Evolutionary conservation across 2,797 vertebrate genomes (phyloP).

Genomic region (Gobio occitaniae): DNA sequence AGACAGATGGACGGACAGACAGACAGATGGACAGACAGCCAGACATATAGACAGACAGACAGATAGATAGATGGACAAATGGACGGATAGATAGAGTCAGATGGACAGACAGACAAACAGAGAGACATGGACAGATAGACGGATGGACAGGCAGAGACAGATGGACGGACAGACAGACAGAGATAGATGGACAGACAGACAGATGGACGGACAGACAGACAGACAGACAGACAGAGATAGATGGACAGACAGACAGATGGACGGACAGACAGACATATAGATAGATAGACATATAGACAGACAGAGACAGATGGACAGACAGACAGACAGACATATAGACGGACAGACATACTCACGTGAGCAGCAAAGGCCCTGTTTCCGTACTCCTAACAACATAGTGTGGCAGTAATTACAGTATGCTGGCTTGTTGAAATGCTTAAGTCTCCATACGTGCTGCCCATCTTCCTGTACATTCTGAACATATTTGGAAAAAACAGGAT

Average conservation of each 20-base stretch:
- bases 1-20: neutral
- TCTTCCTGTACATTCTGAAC: slow-evolving; percentile 88
- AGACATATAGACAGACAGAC: too few relatives aligned
- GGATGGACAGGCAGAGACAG: too few relatives aligned
- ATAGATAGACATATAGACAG: neutral
- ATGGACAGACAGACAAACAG: neutral
- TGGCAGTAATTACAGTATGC: slow-evolving; percentile 97
- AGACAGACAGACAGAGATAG: neutral
- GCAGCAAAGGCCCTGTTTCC: slow-evolving; percentile 96
- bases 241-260: neutral
- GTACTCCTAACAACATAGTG: slow-evolving; percentile 90
- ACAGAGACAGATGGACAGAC: neutral
- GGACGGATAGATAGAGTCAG: too few relatives aligned
- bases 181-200: neutral
- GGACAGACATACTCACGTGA: slow-evolving; percentile 80
- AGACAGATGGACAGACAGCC: neutral
- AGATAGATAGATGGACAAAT: too few relatives aligned
- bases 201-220: neutral
- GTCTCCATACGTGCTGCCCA: slow-evolving; percentile 90
- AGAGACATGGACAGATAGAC: neutral
- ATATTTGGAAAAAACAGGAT: neutral
- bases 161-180: neutral
- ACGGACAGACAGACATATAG: neutral
- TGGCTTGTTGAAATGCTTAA: slow-evolving; percentile 97
- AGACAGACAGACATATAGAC: neutral